Conservation (phyloP, 2,113 vertebrate species). For the Oryzias melastigma region DNA sequence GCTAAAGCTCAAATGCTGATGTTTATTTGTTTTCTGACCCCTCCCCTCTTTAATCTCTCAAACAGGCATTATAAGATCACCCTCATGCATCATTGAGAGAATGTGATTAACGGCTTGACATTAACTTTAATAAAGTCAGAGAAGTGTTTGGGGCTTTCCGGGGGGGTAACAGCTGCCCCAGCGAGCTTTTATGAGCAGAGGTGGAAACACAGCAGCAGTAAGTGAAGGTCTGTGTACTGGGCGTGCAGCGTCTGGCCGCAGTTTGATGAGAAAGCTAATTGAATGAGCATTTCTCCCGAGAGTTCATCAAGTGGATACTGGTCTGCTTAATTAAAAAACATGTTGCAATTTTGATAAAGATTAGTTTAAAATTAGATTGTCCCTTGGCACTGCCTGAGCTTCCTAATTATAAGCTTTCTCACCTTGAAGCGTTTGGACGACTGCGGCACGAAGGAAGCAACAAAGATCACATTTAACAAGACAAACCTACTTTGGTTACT, state of each 20-base stretch:
- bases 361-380: slow-evolving; percentile 58
- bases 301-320: slow-evolving; percentile 49
- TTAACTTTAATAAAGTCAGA: slow-evolving; percentile 38
- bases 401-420: slow-evolving; percentile 11
- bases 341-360: slow-evolving; percentile 64
- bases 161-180: not conserved
- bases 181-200: slow-evolving; percentile 24
- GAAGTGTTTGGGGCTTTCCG: slow-evolving; percentile 13
- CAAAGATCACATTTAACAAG: too few species aligned
- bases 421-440: not conserved
- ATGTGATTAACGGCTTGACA: slow-evolving; percentile 28
- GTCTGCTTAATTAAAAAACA: slow-evolving; percentile 67
- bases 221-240: slow-evolving; percentile 11
- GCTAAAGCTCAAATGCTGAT: too few species aligned
- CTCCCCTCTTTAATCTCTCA: not conserved
- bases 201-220: slow-evolving; percentile 14
- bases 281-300: slow-evolving; percentile 47
- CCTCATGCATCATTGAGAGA: not conserved
- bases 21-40: not conserved
- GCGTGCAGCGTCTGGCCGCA: slow-evolving; percentile 40
- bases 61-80: not conserved
- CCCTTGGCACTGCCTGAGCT: slow-evolving; percentile 15
- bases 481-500: too few species aligned
- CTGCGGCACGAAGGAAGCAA: slow-evolving; percentile 13
- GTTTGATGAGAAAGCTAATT: slow-evolving; percentile 64